phyloP scores from a whole-genome alignment of 1,140 invertebrate species.

The Dreissena rostriformis region DNA sequence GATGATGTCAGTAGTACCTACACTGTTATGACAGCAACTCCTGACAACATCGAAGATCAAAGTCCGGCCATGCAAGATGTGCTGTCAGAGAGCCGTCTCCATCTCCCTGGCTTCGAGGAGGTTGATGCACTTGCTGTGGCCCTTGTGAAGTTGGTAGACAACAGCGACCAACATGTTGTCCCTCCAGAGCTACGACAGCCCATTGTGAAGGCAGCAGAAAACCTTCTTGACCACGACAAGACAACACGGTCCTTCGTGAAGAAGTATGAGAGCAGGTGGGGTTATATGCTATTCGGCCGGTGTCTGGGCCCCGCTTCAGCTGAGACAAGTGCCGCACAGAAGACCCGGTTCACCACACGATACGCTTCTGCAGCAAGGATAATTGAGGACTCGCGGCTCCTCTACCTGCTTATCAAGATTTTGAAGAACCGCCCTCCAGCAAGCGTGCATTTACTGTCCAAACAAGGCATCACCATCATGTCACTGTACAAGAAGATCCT shows the following conservation, averaged over 20 bases:
- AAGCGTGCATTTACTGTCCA: not conserved
- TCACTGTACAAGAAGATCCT: not conserved
- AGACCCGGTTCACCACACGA: constrained; percentile 1
- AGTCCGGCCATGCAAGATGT: constrained; percentile 3
- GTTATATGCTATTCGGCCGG: not conserved
- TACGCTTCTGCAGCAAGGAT: not conserved
- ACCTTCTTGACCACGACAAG: not conserved
- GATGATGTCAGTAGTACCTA: not conserved
- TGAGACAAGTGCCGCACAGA: not conserved
- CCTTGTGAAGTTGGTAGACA: not conserved
- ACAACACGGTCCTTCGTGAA: not conserved
- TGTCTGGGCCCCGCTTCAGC: not conserved
- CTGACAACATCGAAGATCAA: not conserved
- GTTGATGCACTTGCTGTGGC: not conserved
- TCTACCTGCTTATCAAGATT: constrained; percentile 3
- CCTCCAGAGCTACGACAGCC: not conserved
- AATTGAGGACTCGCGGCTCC: not conserved
- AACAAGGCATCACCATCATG: not conserved
- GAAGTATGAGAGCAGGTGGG: not conserved
- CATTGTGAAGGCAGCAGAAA: not conserved
- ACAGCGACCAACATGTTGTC: not conserved
- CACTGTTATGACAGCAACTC: not conserved
- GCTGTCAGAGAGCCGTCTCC: not conserved
- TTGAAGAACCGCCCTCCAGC: constrained; percentile 1
- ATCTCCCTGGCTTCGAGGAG: constrained; percentile 7